Conservation (phyloP, 2,888 invertebrate genomes). For the Acleris sparsana region DNA sequence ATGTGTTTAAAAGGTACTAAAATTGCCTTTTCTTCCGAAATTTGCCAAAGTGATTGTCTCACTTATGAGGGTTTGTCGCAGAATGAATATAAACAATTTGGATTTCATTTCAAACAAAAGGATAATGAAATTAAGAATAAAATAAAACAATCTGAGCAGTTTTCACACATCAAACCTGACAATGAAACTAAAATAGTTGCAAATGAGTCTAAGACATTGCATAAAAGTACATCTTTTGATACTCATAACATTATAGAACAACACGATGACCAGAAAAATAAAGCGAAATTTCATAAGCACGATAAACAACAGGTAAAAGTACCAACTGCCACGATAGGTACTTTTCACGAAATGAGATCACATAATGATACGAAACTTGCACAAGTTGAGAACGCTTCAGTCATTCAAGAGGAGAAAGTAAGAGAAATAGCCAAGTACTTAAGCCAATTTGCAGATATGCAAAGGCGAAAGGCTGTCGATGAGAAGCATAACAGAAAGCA, state of each 20-base stretch:
- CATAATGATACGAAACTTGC: not conserved
- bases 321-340: not conserved
- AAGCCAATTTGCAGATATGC: constrained; percentile 43
- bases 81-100: no score
- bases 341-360: not conserved
- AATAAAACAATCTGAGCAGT: not conserved
- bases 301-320: not conserved
- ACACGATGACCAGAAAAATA: not conserved
- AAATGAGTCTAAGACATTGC: not conserved
- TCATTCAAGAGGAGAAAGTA: constrained; percentile 39
- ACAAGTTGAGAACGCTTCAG: not conserved
- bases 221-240: not conserved
- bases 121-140: not conserved
- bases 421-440: constrained; percentile 52
- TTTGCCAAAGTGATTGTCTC: no score
- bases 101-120: not conserved
- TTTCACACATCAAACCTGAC: no score
- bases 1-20: no score
- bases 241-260: not conserved
- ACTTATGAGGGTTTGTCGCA: no score
- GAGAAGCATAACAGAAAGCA: constrained; percentile 33
- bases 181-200: no score
- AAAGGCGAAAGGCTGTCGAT: constrained; percentile 24
- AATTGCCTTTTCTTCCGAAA: no score
- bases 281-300: not conserved